Evolutionary conservation across 2,113 vertebrate genomes (phyloP).

Genomic region (Vulpes vulpes): DNA sequence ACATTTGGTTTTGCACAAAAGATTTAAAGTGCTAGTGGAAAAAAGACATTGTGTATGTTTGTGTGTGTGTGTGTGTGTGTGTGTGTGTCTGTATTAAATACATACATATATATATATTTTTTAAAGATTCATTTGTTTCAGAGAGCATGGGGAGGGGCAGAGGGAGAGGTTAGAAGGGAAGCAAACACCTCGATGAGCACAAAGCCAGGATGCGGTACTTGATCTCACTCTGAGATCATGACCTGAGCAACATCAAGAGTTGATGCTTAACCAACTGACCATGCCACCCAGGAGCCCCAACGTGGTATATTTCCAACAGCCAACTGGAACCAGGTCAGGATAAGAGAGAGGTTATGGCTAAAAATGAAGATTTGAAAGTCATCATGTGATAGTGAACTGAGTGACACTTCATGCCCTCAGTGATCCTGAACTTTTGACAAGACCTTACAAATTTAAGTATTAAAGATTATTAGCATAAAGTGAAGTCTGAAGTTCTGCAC

Average conservation of each 20-base stretch:
- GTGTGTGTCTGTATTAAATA: too few species aligned
- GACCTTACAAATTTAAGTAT: neutral
- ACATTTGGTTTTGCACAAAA: neutral
- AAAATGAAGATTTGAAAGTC: neutral
- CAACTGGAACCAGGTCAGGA: neutral
- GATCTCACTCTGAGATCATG: neutral
- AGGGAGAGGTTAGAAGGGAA: neutral
- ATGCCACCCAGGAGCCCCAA: neutral
- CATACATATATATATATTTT: neutral
- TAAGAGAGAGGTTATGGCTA: neutral
- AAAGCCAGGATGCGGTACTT: neutral
- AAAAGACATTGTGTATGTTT: neutral
- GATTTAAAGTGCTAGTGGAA: neutral
- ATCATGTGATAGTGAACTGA: neutral
- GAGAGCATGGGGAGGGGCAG: neutral
- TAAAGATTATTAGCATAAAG: neutral
- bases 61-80: too few species aligned
- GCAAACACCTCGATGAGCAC: neutral
- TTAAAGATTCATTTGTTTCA: neutral
- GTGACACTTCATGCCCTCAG: neutral
- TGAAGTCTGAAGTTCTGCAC: neutral
- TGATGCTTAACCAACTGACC: neutral
- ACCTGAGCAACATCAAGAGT: neutral
- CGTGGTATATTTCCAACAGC: neutral
- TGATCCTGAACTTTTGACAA: neutral